phyloP scores from a whole-genome alignment of 2,113 vertebrate genomes.

The Octodon degus region DNA sequence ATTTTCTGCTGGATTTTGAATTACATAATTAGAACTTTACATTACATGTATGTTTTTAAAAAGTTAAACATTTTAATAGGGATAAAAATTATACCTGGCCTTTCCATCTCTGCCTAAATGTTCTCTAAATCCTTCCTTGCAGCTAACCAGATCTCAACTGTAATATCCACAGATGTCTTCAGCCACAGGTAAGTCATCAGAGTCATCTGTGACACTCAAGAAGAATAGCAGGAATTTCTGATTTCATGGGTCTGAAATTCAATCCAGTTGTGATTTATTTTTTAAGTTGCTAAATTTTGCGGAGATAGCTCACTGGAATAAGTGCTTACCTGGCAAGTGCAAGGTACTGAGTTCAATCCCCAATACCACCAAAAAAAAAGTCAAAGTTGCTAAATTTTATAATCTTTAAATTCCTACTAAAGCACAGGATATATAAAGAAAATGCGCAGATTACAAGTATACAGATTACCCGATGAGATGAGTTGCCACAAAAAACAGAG shows the following conservation, averaged over 20 bases:
- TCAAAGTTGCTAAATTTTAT: conserved; percentile 11
- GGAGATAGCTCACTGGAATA: not conserved
- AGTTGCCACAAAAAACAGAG: not conserved
- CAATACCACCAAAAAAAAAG: no score
- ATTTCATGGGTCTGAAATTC: not conserved
- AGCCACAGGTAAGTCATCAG: not conserved
- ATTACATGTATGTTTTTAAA: not conserved
- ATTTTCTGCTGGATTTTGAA: not conserved
- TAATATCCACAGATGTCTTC: not conserved
- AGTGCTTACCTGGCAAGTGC: no score
- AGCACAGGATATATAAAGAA: not conserved
- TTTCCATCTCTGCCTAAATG: not conserved
- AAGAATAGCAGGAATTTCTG: not conserved
- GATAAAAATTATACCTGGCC: not conserved
- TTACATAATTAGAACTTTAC: not conserved
- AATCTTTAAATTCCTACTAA: not conserved
- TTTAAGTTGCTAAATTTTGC: conserved; percentile 10
- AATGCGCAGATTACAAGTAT: not conserved
- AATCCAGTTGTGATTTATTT: not conserved
- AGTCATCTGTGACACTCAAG: not conserved
- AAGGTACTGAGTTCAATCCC: no score
- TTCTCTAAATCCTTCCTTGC: not conserved
- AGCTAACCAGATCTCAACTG: not conserved
- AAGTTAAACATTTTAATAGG: not conserved
- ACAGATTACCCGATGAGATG: not conserved